Base-by-base conservation (phyloP, 1,140 invertebrate genomes). In the Papilio polyxenes region DNA sequence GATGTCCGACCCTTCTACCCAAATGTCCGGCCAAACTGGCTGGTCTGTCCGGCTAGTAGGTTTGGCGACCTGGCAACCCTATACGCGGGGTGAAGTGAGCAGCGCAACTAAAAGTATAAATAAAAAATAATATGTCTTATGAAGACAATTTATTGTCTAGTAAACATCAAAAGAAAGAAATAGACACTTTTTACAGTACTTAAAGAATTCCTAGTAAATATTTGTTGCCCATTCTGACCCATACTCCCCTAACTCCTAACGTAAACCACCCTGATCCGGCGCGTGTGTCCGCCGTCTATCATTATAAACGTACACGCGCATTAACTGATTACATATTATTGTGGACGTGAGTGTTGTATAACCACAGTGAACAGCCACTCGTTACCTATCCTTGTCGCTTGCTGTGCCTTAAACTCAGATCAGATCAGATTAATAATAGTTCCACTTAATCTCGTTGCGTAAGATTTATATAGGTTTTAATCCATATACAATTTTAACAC, bases 271-370 rank as follows among this genome's bases (percentile, higher is more conserved):
- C 87, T 87, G 85, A 88, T 86, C 89, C 59, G 82, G 74, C 53
- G 80, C 83, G 83, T 84, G 84, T 87, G 83, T 81, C 85, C 86
- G 84, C 62, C 85, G 82, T 76, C 82, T 91, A 89, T 91, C 89
- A 92, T 91, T 91, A 92, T 85, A 89, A 85, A 89, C 86, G 85
- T 85, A 88, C 87, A 88, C 85, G 86, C 86, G 85, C 86, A 90
- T 90, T 89, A 89, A 87, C 86, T 90, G 88, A 92, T 92, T 90
- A 89, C 85, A 92, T 91, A 87, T 89, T 87, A 85, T 85, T 84
- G 78, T 78, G 59, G 49, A 81, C 81, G 86, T 89, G 84, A 53
- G 81, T 86, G 83, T 84, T 85, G 83, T 86, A 85, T 86, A 85
- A 85, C 82, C 69, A 74, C 31, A 76, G 23, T 72, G 56, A 48